Evolutionary conservation across 2,113 vertebrate species (phyloP), one percentile per base, ranked within the genome.

Genomic region (Leucoraja erinaceus): DNA sequence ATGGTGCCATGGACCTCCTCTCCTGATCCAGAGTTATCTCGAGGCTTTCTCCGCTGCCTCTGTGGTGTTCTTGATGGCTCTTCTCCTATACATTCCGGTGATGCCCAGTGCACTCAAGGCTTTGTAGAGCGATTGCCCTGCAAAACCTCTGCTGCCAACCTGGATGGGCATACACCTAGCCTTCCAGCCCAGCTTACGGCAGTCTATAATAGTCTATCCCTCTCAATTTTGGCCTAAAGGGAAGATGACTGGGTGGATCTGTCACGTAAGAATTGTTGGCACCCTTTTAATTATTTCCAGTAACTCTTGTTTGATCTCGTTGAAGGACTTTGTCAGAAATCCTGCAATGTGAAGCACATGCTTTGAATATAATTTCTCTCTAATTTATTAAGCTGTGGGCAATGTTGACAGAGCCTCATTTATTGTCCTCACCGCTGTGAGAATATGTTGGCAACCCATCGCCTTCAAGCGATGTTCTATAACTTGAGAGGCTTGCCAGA

Each of bases 211-310:
- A n/a, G 59, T 59, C 63, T 88, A 88, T 33, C 14, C 70, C 83
- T 31, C 61, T 33, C 25, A 16, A 61, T 4, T 66, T 5, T 63
- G 25, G n/a, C 59, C 56, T 31, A n/a, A 86, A 61, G 83, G 56
- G 59, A 86, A 86, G 56, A n/a, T 59, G 25, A n/a, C 28, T 31
- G n/a, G 28, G n/a, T 63, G 61, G 59, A 63, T 88, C 28, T 31
- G 59, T 66, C 28, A 7, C 31, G 59, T 11, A 16, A 33, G 59
- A n/a, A 63, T 5, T 63, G 83, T n/a, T 28, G 61, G 28, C 28
- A 14, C 59, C 63, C 28, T 88, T 88, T n/a, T 14, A 88, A 88
- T 88, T 88, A 88, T 88, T 88, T 88, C 59, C 83, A 88, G 9
- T 88, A 63, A 88, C 56, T 6, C n/a, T 88, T 61, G n/a, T 86